A percentile compares a stretch with the other conserved stretches of the same genome.
These are phyloP conservation scores for Drosophila pseudotalamancana DNA, from an alignment of 2,888 invertebrate species.

Conservation along the genomic window DNA sequence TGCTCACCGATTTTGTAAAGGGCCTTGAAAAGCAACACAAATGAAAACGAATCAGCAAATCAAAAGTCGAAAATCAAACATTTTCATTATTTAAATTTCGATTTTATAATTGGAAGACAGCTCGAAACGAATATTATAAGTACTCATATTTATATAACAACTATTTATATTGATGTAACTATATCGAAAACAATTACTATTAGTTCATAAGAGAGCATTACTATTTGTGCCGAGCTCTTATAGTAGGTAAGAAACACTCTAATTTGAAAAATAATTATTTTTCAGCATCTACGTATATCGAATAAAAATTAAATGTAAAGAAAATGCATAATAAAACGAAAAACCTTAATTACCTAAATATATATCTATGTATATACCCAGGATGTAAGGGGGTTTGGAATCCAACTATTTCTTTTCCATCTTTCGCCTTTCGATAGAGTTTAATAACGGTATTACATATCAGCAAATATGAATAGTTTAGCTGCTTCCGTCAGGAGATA, in stretches of 20 bases:
- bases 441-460: too few species aligned
- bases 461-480: too few species aligned
- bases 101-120: slow-evolving; percentile 56
- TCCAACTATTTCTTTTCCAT: too few species aligned
- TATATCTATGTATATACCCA: background rate
- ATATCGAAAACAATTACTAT: slow-evolving; percentile 55
- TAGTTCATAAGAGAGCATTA: slow-evolving; percentile 65
- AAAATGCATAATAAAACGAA: slow-evolving; percentile 24
- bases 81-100: slow-evolving; percentile 6
- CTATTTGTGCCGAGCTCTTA: slow-evolving; percentile 67
- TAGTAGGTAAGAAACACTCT: slow-evolving; percentile 39
- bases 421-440: too few species aligned
- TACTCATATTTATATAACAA: slow-evolving; percentile 15
- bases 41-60: slow-evolving; percentile 16
- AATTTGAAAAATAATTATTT: slow-evolving; percentile 46
- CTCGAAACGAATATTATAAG: slow-evolving; percentile 31
- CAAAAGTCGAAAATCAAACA: slow-evolving; percentile 36
- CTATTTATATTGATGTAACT: slow-evolving; percentile 40
- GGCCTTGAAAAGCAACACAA: background rate
- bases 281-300: slow-evolving; percentile 40
- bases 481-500: too few species aligned
- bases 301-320: slow-evolving; percentile 15
- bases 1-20: slow-evolving; percentile 75
- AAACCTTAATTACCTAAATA: too few species aligned
- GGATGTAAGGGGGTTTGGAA: slow-evolving; percentile 12